Evolutionary conservation across 2,888 invertebrate genomes (phyloP).

Genomic region (Poecilus cupreus): DNA sequence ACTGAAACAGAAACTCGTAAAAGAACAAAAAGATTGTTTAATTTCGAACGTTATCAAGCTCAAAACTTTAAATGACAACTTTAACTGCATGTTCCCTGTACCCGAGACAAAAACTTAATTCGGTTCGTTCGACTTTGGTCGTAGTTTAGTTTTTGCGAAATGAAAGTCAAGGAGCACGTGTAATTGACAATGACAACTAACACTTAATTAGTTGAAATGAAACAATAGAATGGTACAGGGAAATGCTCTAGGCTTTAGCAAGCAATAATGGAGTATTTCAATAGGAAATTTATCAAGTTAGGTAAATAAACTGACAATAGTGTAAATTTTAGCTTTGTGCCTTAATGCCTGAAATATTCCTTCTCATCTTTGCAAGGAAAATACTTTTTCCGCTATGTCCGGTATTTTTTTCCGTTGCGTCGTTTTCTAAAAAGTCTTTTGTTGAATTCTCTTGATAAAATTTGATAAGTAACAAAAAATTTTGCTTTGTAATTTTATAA

Average conservation of each 20-base stretch:
- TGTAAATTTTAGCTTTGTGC: neutral
- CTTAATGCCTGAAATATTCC: neutral
- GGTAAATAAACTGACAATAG: neutral
- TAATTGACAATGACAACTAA: slow-evolving; percentile 33
- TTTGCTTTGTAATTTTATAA: neutral
- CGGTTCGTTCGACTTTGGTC: slow-evolving; percentile 14
- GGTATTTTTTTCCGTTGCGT: too few species aligned
- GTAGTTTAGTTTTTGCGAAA: slow-evolving; percentile 26
- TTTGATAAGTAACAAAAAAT: neutral
- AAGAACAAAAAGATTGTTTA: slow-evolving; percentile 25
- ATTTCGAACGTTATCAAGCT: neutral
- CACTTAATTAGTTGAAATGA: slow-evolving; percentile 29
- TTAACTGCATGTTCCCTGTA: neutral
- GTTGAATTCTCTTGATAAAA: slow-evolving; percentile 3
- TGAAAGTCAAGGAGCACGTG: slow-evolving; percentile 27
- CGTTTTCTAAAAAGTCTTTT: neutral
- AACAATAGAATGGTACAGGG: slow-evolving; percentile 22
- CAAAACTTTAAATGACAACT: slow-evolving; percentile 24
- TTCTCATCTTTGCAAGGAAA: neutral
- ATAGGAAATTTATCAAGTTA: slow-evolving; percentile 24
- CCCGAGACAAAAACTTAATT: slow-evolving; percentile 28
- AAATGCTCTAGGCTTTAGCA: neutral
- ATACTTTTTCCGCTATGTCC: neutral
- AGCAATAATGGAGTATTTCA: neutral
- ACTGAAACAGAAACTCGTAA: neutral